Percentiles rank a stretch among this genome's conserved stretches.
phyloP scores from a whole-genome alignment of 2,797 vertebrate genomes.

The Cephalopachus bancanus region DNA sequence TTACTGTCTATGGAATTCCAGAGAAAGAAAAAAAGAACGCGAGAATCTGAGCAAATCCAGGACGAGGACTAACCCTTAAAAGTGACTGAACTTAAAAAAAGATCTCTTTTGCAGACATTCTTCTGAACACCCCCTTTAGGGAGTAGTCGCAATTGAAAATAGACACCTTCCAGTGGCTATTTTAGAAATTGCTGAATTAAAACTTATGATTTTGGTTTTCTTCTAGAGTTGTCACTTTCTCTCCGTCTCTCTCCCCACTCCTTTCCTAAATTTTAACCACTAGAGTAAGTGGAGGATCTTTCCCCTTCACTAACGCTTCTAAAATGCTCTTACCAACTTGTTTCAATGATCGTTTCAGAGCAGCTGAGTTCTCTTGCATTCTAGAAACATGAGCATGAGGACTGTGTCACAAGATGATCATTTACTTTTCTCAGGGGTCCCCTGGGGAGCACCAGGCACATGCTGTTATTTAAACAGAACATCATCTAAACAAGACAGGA shows the following conservation, averaged over 20 bases:
- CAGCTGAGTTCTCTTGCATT: conserved; percentile 2
- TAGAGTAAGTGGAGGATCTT: not conserved
- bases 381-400: not conserved
- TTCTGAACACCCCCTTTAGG: conserved; percentile 63
- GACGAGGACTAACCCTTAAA: conserved; percentile 86
- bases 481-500: not conserved
- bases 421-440: conserved; percentile 44
- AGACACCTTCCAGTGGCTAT: conserved; percentile 82
- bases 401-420: conserved; percentile 5
- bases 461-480: conserved; percentile 63
- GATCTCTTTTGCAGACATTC: conserved; percentile 70
- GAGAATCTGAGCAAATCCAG: conserved; percentile 87
- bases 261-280: conserved; percentile 66
- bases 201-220: conserved; percentile 65
- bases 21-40: conserved; percentile 89
- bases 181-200: conserved; percentile 83
- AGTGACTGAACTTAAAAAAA: conserved; percentile 70
- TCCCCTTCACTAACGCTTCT: not conserved
- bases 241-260: not conserved
- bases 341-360: not conserved
- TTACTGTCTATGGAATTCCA: conserved; percentile 96
- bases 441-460: conserved; percentile 47
- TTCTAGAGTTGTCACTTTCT: conserved; percentile 67
- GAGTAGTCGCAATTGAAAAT: conserved; percentile 80
- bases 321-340: conserved; percentile 32